phyloP scores from a whole-genome alignment of 2,113 vertebrate genomes.

The Chionomys nivalis region DNA sequence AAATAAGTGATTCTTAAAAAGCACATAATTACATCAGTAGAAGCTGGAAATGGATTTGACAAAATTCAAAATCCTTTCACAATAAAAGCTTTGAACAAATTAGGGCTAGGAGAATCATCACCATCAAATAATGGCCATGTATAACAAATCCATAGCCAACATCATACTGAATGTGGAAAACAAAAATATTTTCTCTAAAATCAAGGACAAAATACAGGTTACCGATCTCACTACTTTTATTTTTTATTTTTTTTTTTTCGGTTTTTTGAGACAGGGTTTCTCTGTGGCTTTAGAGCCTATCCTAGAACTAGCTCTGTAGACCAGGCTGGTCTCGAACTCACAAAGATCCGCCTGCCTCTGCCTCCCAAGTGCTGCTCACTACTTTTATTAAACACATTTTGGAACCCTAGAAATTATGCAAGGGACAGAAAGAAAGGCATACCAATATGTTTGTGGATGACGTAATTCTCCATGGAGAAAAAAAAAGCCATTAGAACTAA shows the following conservation, averaged over 20 bases:
- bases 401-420: not conserved
- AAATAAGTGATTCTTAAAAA: not conserved
- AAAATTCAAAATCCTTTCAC: not conserved
- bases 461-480: not conserved
- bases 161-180: not conserved
- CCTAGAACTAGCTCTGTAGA: too few species aligned
- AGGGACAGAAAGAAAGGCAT: not conserved
- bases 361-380: too few species aligned
- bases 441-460: not conserved
- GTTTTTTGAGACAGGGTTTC: too few species aligned
- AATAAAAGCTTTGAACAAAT: not conserved
- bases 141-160: not conserved
- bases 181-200: not conserved
- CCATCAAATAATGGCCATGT: not conserved
- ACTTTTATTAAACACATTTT: not conserved
- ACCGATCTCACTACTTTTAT: not conserved
- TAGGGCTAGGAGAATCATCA: not conserved
- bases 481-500: not conserved
- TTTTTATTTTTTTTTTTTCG: too few species aligned
- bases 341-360: too few species aligned
- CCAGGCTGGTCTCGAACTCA: too few species aligned
- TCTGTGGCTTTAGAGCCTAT: too few species aligned
- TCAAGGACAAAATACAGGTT: not conserved
- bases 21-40: not conserved
- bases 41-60: not conserved